These are phyloP conservation scores for Drosophila triauraria DNA, from an alignment of 1,140 invertebrate species.

Conservation along the genomic window DNA sequence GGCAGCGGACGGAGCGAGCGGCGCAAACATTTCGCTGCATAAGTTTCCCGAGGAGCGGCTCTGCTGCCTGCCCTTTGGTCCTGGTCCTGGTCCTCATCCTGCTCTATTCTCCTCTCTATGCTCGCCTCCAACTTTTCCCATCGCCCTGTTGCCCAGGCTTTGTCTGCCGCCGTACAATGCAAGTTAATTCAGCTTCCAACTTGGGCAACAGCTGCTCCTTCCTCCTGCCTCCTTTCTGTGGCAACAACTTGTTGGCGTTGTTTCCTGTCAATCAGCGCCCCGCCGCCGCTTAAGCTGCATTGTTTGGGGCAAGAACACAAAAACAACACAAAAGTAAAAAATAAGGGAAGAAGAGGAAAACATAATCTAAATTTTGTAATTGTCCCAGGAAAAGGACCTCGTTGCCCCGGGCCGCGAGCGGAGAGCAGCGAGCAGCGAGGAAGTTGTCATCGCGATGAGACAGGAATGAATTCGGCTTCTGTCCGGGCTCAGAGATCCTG, in stretches of 20 bases:
- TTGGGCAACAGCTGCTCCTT: constrained; percentile 31
- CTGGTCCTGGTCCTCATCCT: neutral
- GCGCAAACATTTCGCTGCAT: constrained; percentile 61
- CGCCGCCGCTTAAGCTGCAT: constrained; percentile 17
- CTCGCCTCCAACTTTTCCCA: constrained; percentile 17
- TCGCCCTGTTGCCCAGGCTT: constrained; percentile 21
- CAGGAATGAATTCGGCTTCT: constrained; percentile 3
- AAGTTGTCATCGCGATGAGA: constrained; percentile 14
- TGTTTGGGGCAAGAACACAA: constrained; percentile 33
- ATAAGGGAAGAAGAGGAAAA: constrained; percentile 8
- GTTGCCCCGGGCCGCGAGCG: constrained; percentile 10
- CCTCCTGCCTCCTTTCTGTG: neutral
- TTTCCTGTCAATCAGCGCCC: constrained; percentile 46
- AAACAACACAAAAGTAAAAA: neutral
- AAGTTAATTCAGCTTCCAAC: constrained; percentile 54
- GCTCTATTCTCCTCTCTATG: neutral
- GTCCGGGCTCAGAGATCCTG: neutral
- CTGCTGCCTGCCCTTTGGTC: constrained; percentile 6
- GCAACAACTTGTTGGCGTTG: constrained; percentile 65
- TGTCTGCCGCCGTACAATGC: constrained; percentile 57
- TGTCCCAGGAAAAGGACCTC: constrained; percentile 44
- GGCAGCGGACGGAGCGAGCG: constrained; percentile 15
- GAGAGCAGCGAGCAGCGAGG: neutral
- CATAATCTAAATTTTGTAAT: constrained; percentile 54
- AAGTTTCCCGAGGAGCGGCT: constrained; percentile 41